A percentile compares a stretch with the other conserved stretches of the same genome.
phyloP scores from a whole-genome alignment of 2,797 vertebrate species.

The Stomatorhinus walkeri region DNA sequence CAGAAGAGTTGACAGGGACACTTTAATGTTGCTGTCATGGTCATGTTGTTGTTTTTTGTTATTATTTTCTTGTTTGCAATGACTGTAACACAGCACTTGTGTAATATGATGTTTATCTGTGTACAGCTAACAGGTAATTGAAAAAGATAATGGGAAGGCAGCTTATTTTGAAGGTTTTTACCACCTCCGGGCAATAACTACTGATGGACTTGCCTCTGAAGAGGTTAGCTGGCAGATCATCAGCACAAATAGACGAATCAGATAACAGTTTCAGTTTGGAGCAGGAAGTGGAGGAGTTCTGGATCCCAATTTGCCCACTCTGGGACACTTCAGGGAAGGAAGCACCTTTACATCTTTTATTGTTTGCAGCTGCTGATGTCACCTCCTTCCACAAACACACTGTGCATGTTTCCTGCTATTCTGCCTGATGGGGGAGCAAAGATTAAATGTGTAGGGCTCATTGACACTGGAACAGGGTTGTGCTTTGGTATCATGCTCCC shows the following conservation, averaged over 20 bases:
- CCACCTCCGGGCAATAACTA: conserved; percentile 30
- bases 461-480: conserved; percentile 35
- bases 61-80: background rate
- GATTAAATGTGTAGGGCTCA: background rate
- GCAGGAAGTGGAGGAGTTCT: conserved; percentile 81
- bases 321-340: conserved; percentile 87
- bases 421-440: conserved; percentile 58
- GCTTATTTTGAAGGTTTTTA: background rate
- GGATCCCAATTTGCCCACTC: conserved; percentile 75
- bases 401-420: conserved; percentile 82
- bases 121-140: background rate
- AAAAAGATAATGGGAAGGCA: background rate
- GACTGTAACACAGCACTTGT: background rate
- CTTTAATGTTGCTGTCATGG: background rate
- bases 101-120: background rate
- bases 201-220: conserved; percentile 51
- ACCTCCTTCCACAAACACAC: conserved; percentile 75
- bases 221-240: conserved; percentile 45
- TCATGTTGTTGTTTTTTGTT: background rate
- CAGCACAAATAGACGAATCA: conserved; percentile 52
- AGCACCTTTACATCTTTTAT: conserved; percentile 93
- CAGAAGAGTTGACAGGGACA: background rate
- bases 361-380: conserved; percentile 82
- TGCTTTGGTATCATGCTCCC: conserved; percentile 38
- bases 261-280: conserved; percentile 62